A percentile compares a stretch with the other conserved stretches of the same genome.
These are phyloP conservation scores for Novumbra hubbsi DNA, from an alignment of 2,797 vertebrate species.

Conservation along the genomic window DNA sequence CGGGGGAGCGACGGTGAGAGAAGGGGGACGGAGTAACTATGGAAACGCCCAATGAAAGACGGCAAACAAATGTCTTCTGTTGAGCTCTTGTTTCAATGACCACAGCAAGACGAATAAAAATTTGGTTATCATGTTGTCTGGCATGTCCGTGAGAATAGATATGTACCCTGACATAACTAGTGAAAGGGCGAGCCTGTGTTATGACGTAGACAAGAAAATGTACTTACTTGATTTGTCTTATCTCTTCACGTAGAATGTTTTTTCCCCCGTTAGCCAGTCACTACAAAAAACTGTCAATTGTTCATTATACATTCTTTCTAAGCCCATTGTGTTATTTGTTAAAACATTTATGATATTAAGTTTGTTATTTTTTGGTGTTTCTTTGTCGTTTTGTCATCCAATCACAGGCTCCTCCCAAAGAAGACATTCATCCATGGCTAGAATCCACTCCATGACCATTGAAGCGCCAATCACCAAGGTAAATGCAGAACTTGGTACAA, in stretches of 20 bases:
- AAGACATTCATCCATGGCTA: conserved; percentile 93
- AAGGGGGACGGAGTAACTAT: conserved; percentile 40
- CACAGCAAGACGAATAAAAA: neutral
- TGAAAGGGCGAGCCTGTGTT: neutral
- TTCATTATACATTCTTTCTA: neutral
- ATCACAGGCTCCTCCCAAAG: conserved; percentile 86
- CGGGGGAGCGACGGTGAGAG: conserved; percentile 90
- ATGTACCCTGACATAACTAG: neutral
- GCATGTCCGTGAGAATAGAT: neutral
- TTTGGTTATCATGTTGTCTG: neutral
- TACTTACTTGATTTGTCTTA: neutral
- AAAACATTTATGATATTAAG: neutral
- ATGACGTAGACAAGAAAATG: neutral
- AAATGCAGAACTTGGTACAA: conserved; percentile 11
- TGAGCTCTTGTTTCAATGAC: neutral
- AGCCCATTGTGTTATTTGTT: neutral
- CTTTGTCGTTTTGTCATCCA: too few relatives aligned
- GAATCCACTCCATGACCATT: conserved; percentile 98
- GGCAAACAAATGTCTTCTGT: neutral
- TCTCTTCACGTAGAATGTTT: neutral
- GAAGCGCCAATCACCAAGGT: conserved; percentile 99
- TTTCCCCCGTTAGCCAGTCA: neutral
- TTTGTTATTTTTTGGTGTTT: neutral
- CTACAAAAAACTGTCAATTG: neutral
- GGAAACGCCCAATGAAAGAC: conserved; percentile 37